Evolutionary conservation across 2,113 vertebrate genomes (phyloP), one percentile per base, ranked within the genome.

Genomic region (Oncorhynchus kisutch): DNA sequence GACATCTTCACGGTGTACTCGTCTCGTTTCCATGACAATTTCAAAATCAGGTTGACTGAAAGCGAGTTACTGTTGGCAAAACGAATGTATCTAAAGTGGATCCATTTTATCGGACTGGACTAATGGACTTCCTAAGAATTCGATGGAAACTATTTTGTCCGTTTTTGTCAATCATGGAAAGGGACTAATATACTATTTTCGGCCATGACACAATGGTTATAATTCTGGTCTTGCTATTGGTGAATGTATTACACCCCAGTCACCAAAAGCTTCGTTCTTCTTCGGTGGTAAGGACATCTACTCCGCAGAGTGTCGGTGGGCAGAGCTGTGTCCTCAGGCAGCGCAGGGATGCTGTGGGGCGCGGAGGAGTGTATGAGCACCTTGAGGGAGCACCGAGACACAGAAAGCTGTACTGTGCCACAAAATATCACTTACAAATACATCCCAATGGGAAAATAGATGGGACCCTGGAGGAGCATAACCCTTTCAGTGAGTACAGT

Each of bases 401-500:
- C 79, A 91, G 95, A 78, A 95, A 94, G 62, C 93, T 95, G 79
- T 95, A 94, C 88, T 95, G 95, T 82, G 95, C 95, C 82, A 95
- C 95, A 70, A 95, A 92, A 81, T 95, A 93, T 81, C 95, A 95
- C 79, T 94, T 95, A 48, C 94, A 95, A 88, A 92, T 95, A 82
- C 94, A 94, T 81, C 90, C 91, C 76, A 92, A 80, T 78, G 95
- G 94, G 77, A 93, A 90, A 76, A 92, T 95, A 80, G 94, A 95
- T 87, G 95, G 94, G 84, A 95, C 92, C 69, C 88, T 95, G 66
- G 94, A 94, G 68, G 93, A 93, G 76, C 90, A 94, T 88, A 94
- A 92, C 90, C 89, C 85, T 78, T 94, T 93, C 84, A 95, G 95
- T 95, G 86, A 95, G 94, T 94, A 62, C 2, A 62, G 94, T 94